These are phyloP conservation scores for Pseudomyrmex dendroicus DNA, from an alignment of 1,140 invertebrate genomes.

Conservation along the genomic window DNA sequence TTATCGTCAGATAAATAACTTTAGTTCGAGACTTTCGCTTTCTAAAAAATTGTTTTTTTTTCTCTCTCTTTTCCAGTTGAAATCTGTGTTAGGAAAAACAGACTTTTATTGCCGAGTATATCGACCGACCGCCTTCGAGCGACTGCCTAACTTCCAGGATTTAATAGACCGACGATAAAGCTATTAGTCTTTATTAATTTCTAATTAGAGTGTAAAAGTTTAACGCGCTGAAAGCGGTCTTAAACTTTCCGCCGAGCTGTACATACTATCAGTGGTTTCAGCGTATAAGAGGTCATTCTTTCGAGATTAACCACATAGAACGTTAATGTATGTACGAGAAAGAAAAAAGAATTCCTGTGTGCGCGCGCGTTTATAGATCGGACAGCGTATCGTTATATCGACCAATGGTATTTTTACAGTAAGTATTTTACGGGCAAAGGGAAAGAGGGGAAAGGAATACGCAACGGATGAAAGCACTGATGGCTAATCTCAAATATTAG, in stretches of 20 bases:
- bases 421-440: not conserved
- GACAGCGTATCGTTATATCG: not conserved
- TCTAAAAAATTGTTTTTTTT: slow-evolving; percentile 10
- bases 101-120: slow-evolving; percentile 47
- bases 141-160: slow-evolving; percentile 62
- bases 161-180: slow-evolving; percentile 79
- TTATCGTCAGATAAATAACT: slow-evolving; percentile 46
- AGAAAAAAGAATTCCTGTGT: not conserved
- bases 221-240: slow-evolving; percentile 62
- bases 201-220: slow-evolving; percentile 79
- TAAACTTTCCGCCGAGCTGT: slow-evolving; percentile 59
- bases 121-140: slow-evolving; percentile 28
- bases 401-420: slow-evolving; percentile 24
- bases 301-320: slow-evolving; percentile 59
- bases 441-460: not conserved
- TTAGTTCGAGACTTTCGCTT: slow-evolving; percentile 43
- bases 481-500: slow-evolving; percentile 57
- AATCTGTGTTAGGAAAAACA: slow-evolving; percentile 32
- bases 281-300: slow-evolving; percentile 61
- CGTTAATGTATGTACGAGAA: slow-evolving; percentile 5
- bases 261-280: slow-evolving; percentile 24
- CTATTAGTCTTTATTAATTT: slow-evolving; percentile 81
- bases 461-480: slow-evolving; percentile 25
- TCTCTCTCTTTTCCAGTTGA: slow-evolving; percentile 27
- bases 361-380: too few species aligned